phyloP scores from a whole-genome alignment of 1,140 invertebrate species.

The Drosophila saltans region DNA sequence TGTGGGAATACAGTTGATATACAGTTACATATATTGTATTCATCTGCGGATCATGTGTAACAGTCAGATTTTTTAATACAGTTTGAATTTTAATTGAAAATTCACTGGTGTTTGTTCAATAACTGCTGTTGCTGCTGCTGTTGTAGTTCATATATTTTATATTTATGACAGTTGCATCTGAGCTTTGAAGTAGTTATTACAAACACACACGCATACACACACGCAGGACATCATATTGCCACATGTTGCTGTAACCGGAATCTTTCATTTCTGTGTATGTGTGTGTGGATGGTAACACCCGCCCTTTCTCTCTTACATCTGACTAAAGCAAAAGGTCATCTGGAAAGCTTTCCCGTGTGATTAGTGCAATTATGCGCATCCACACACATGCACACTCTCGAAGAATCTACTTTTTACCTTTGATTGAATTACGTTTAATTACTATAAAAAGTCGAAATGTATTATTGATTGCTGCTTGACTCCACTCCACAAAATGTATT shows the following conservation, averaged over 20 bases:
- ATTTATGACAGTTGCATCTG: slow-evolving; percentile 18
- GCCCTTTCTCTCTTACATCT: slow-evolving; percentile 1
- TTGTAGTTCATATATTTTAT: slow-evolving; percentile 25
- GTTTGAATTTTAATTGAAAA: slow-evolving; percentile 52
- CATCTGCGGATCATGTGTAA: slow-evolving; percentile 1
- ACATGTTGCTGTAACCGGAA: slow-evolving; percentile 38
- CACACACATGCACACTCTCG: neutral
- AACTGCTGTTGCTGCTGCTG: neutral
- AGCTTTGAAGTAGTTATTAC: slow-evolving; percentile 1
- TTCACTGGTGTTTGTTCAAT: slow-evolving; percentile 24
- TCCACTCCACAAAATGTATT: too few species aligned
- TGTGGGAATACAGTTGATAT: slow-evolving; percentile 7
- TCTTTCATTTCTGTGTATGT: neutral
- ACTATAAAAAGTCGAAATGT: too few species aligned
- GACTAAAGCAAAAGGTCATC: slow-evolving; percentile 37
- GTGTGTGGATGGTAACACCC: neutral
- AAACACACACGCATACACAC: too few species aligned
- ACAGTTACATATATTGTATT: slow-evolving; percentile 11
- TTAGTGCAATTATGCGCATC: slow-evolving; percentile 9
- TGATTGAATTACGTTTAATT: too few species aligned
- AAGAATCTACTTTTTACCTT: too few species aligned
- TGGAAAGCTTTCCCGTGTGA: slow-evolving; percentile 8
- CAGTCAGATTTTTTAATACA: slow-evolving; percentile 11
- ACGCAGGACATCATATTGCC: slow-evolving; percentile 4
- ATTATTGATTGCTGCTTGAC: too few species aligned